These are phyloP conservation scores for Polymixis lichenea DNA, from an alignment of 2,888 invertebrate genomes.

Conservation along the genomic window DNA sequence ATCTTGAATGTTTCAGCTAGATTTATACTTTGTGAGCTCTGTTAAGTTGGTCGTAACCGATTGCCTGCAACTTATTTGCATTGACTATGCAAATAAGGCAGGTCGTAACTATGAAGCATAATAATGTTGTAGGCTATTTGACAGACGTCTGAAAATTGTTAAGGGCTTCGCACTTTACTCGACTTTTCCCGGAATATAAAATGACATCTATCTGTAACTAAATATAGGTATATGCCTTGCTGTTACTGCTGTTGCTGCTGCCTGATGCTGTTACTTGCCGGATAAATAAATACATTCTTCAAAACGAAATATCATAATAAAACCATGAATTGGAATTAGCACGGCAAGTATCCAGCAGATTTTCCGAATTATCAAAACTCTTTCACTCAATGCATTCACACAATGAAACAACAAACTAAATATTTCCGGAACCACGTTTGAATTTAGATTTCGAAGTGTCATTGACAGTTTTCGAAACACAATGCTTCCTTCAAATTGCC, in stretches of 20 bases:
- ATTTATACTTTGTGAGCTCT: slow-evolving; percentile 13
- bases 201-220: neutral
- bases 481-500: slow-evolving; percentile 8
- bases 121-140: slow-evolving; percentile 14
- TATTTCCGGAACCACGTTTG: neutral
- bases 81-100: slow-evolving; percentile 45
- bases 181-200: neutral
- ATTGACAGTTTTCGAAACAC: slow-evolving; percentile 8
- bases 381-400: neutral
- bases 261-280: neutral
- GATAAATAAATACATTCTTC: neutral
- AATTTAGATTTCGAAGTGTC: slow-evolving; percentile 23
- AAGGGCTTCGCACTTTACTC: neutral
- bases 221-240: no score
- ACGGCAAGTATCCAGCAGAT: neutral
- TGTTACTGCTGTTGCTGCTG: no score
- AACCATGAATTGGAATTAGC: neutral
- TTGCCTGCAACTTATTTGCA: slow-evolving; percentile 46
- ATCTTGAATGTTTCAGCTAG: neutral
- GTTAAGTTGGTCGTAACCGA: slow-evolving; percentile 30
- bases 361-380: neutral
- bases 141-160: neutral
- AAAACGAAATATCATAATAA: no score
- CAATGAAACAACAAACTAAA: neutral
- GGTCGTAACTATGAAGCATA: slow-evolving; percentile 26